These are phyloP conservation scores for Leptobrachium leishanense DNA, from an alignment of 2,113 vertebrate species.

Conservation along the genomic window DNA sequence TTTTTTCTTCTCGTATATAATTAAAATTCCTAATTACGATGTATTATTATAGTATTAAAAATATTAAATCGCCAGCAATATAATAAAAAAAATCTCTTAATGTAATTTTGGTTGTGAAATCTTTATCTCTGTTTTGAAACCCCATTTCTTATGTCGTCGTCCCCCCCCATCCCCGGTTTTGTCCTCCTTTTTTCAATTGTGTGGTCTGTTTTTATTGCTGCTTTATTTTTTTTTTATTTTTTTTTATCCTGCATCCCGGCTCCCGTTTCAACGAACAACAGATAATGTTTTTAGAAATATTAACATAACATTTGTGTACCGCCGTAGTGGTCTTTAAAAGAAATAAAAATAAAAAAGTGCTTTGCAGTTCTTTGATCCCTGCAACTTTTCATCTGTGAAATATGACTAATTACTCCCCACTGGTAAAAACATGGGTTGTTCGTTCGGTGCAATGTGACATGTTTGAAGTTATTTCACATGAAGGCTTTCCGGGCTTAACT, in stretches of 20 bases:
- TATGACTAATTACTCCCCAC: constrained; percentile 8
- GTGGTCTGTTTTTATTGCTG: background rate
- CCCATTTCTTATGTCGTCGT: no score
- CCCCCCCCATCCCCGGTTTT: no score
- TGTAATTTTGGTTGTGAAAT: no score
- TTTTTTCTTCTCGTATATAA: background rate
- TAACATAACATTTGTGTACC: background rate
- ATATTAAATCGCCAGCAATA: no score
- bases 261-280: background rate
- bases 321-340: background rate
- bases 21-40: no score
- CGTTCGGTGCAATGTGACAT: background rate
- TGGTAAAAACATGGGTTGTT: background rate
- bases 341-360: background rate
- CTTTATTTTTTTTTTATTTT: background rate
- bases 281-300: background rate
- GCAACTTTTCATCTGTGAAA: constrained; percentile 12
- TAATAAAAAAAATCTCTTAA: no score
- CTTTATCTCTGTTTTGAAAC: no score
- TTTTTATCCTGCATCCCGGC: background rate
- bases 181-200: background rate
- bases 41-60: no score
- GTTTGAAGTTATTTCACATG: constrained; percentile 2
- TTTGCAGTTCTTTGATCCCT: background rate
- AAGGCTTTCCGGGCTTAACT: background rate